Base-by-base conservation (phyloP, 2,797 vertebrate genomes). In the Typhlichthys subterraneus region DNA sequence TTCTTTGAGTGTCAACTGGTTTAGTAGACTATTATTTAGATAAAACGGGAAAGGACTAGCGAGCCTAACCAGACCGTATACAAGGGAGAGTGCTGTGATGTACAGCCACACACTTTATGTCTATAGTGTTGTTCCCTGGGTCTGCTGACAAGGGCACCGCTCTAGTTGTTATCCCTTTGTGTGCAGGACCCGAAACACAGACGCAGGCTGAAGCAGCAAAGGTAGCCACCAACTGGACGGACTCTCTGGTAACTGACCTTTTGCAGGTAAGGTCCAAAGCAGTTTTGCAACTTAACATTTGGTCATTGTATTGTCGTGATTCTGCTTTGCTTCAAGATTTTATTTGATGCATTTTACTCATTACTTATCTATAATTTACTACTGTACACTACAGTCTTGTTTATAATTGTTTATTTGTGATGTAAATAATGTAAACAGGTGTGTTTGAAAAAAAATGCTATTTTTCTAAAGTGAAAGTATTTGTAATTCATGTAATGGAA, bases 191-290 rank as follows among this genome's bases (percentile, higher is more conserved):
- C 86, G 86, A 89, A 87, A 89, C 73, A 86, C 79, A 84, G 72
- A 89, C 83, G 81, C 81, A 86, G 87, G 84, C 91, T 93, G 94
- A 93, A 91, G 88, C 87, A 84, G 69, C 85, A 82, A 82, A 88
- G 84, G 89, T 93, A 93, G 89, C 90, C 69, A 70, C 79, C 85
- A 85, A 89, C 91, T 88, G 94, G 94, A 95, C 94, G 93, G 94
- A 94, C 92, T 91, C 87, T 93, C 93, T 93, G 94, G 94, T 84
- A 91, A 90, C 87, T 76, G 94, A 95, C 94, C 92, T 91, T 92
- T 94, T 90, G 91, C 93, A 93, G 93, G 94, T 94, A 79, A 85
- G 80, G 42, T 31, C 19, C 46, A 11, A 19, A 68, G 63, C 19
- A 7, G 23, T 65, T 54, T 64, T 12, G n/a, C 9, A 12, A 13